Evolutionary conservation across 2,888 invertebrate genomes (phyloP).

Genomic region (Odontocerum albicorne): DNA sequence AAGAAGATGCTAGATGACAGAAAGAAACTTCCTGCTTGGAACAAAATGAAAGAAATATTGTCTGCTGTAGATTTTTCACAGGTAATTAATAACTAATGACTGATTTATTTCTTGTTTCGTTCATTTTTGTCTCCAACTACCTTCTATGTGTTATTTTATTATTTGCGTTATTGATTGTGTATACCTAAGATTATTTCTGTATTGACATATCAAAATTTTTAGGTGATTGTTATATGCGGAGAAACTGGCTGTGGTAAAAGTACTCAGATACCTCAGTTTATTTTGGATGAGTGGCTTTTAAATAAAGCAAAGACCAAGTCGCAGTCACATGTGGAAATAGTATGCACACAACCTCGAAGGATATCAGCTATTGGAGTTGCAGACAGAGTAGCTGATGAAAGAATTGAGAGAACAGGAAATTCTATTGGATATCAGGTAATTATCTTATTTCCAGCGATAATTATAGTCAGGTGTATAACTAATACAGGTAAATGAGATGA

Average conservation of each 20-base stretch:
- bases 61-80: slow-evolving; percentile 64
- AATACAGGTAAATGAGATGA: too few relatives aligned
- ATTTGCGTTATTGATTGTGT: background rate
- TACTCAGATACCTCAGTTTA: slow-evolving; percentile 91
- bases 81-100: slow-evolving; percentile 41
- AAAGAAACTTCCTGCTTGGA: slow-evolving; percentile 72
- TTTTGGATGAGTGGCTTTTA: slow-evolving; percentile 82
- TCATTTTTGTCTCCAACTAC: background rate
- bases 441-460: background rate
- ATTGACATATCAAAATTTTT: slow-evolving; percentile 32
- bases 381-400: slow-evolving; percentile 86
- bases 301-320: slow-evolving; percentile 54
- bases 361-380: slow-evolving; percentile 92
- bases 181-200: background rate
- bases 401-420: slow-evolving; percentile 76
- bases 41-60: slow-evolving; percentile 68
- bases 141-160: background rate
- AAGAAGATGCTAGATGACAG: slow-evolving; percentile 65
- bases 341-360: slow-evolving; percentile 90
- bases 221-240: slow-evolving; percentile 75
- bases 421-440: slow-evolving; percentile 73
- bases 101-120: background rate
- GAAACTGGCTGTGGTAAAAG: slow-evolving; percentile 86
- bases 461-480: too few relatives aligned
- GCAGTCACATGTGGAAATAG: slow-evolving; percentile 73